Evolutionary conservation across 2,113 vertebrate genomes (phyloP), one percentile per base, ranked within the genome.

Genomic region (Morphnarchus princeps): DNA sequence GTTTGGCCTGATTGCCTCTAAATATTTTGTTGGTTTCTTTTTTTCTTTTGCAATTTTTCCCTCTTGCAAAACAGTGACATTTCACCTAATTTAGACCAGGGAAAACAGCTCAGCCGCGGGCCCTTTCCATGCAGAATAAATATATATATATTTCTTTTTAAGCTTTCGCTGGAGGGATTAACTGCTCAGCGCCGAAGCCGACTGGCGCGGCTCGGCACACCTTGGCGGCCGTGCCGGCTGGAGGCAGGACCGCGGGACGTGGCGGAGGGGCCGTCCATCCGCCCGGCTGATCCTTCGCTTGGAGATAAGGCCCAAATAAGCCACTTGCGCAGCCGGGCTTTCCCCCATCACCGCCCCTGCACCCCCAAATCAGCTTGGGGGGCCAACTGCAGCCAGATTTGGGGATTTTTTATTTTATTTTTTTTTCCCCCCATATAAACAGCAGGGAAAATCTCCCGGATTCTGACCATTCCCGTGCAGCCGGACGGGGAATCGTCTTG

Each of bases 401-500:
- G 18, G 16, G n/a, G 25, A 12, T 70, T 52, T 40, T 50, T 13
- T 6, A 26, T 13, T 21, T 52, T 32, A 5, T 6, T 36, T 88
- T 52, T 40, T 9, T 36, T 84, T 43, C 11, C 21, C 16, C 17
- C 18, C 12, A 2, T 7, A 15, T 15, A 58, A 81, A 70, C 24
- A 32, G 1, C 0, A 13, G 16, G 8, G 34, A 24, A 80, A 81
- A 71, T 6, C 11, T 3, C 10, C 26, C 0, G 16, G 28, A 16
- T 59, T 52, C 10, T 1, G 21, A 24, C 66, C 2, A 2, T 40
- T 47, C 17, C 26, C 11, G 0, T 0, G 54, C 29, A 45, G 49
- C 10, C 16, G 3, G 66, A 28, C 7, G 0, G 49, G 32, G 31
- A 40, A 32, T 9, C 2, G 28, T 5, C 17, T 6, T 6, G 0